phyloP scores from a whole-genome alignment of 2,113 vertebrate species.

The Oostethus manadensis region DNA sequence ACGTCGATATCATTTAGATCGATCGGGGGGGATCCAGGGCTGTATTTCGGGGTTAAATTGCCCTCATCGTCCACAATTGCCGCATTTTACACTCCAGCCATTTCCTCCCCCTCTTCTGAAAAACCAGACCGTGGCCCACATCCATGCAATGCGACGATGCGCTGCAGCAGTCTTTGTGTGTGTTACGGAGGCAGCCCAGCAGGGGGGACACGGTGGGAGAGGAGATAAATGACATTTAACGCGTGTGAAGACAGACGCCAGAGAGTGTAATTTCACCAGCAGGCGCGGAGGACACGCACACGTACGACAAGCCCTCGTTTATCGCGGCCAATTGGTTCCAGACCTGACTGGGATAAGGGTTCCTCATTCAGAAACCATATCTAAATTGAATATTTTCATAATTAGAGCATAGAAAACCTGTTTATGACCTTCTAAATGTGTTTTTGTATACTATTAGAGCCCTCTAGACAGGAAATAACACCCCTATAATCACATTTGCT shows the following conservation, averaged over 20 bases:
- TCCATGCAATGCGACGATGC: constrained; percentile 18
- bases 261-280: not conserved
- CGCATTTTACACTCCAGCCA: constrained; percentile 20
- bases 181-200: constrained; percentile 50
- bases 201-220: constrained; percentile 38
- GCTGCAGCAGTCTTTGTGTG: not conserved
- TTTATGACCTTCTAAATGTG: no score
- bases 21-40: constrained; percentile 30
- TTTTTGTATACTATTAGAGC: no score
- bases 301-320: not conserved
- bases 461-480: no score
- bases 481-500: no score
- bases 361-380: no score
- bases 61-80: constrained; percentile 26
- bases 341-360: no score
- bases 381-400: no score
- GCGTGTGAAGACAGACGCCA: constrained; percentile 9
- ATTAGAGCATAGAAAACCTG: no score
- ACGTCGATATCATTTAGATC: constrained; percentile 34
- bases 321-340: no score
- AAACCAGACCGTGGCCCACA: constrained; percentile 11
- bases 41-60: constrained; percentile 27
- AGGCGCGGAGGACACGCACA: not conserved
- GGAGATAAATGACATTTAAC: constrained; percentile 18
- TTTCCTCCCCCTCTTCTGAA: constrained; percentile 22